Evolutionary conservation across 30 jellyfish, hydroid and myxozoan species (phyloP).

Genomic region (Nemopilema nomurai): DNA sequence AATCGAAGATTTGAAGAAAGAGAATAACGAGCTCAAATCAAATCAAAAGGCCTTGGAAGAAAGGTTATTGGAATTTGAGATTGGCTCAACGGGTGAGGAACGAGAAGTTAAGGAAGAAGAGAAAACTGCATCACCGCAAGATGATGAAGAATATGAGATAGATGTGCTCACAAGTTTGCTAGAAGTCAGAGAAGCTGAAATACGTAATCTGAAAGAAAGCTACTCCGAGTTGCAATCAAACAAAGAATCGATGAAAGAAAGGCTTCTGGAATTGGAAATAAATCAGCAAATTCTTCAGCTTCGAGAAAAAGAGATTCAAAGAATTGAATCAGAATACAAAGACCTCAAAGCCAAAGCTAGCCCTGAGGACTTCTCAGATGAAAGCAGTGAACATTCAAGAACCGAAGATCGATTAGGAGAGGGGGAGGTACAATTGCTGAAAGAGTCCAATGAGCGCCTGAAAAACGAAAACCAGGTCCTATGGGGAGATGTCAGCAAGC

Average conservation of each 20-base stretch:
- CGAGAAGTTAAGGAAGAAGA: background rate
- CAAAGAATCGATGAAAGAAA: background rate
- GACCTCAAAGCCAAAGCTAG: background rate
- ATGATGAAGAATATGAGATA: background rate
- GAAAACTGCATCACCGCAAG: background rate
- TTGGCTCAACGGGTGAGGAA: background rate
- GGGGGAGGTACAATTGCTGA: too few relatives aligned
- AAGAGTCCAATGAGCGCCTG: too few relatives aligned
- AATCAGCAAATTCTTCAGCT: background rate
- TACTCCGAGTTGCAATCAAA: background rate
- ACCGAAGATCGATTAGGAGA: too few relatives aligned
- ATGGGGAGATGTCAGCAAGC: too few relatives aligned
- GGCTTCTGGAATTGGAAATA: background rate
- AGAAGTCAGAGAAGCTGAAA: background rate
- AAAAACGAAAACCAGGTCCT: too few relatives aligned
- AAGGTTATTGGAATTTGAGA: background rate
- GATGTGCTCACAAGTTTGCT: background rate
- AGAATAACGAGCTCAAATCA: background rate
- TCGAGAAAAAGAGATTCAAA: background rate
- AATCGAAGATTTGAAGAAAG: background rate
- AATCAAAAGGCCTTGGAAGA: background rate
- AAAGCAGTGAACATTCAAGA: too few relatives aligned
- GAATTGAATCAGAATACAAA: slow-evolving; percentile 13
- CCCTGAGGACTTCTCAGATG: background rate
- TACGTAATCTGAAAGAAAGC: background rate